Percentiles rank a stretch among this genome's conserved stretches.
Conservation (phyloP, 1,140 invertebrate genomes). For the Trichoplusia ni region DNA sequence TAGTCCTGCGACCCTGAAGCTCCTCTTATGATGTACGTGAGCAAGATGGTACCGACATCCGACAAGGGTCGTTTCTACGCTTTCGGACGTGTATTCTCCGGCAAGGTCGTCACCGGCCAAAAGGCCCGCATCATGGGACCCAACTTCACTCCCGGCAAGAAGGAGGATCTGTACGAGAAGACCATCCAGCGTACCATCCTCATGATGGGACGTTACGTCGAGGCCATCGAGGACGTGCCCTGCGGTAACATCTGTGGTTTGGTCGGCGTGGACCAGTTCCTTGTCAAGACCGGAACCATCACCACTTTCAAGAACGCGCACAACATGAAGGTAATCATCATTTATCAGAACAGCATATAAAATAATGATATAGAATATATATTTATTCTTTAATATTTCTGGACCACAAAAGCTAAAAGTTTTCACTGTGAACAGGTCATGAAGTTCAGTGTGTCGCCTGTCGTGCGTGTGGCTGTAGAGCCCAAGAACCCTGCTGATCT, state of each 20-base stretch:
- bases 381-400: neutral
- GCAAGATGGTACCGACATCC: constrained; percentile 99
- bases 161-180: constrained; percentile 99
- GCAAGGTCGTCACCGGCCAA: constrained; percentile 95
- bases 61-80: constrained; percentile 99
- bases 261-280: constrained; percentile 99
- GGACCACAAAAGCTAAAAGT: neutral
- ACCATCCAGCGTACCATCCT: constrained; percentile 99
- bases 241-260: constrained; percentile 99
- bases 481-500: constrained; percentile 99
- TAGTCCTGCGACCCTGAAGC: constrained; percentile 97
- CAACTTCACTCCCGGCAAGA: constrained; percentile 98
- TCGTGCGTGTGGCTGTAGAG: constrained; percentile 99
- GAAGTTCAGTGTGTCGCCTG: constrained; percentile 99
- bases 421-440: constrained; percentile 86
- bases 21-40: constrained; percentile 99
- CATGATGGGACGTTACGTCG: constrained; percentile 99
- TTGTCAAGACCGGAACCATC: constrained; percentile 99
- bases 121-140: constrained; percentile 99
- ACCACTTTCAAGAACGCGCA: constrained; percentile 99
- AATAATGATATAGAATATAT: neutral
- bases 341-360: neutral
- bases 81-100: constrained; percentile 99
- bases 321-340: constrained; percentile 91
- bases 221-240: constrained; percentile 99